Conservation (phyloP, 2,797 vertebrate genomes). For the Gastrophryne carolinensis region DNA sequence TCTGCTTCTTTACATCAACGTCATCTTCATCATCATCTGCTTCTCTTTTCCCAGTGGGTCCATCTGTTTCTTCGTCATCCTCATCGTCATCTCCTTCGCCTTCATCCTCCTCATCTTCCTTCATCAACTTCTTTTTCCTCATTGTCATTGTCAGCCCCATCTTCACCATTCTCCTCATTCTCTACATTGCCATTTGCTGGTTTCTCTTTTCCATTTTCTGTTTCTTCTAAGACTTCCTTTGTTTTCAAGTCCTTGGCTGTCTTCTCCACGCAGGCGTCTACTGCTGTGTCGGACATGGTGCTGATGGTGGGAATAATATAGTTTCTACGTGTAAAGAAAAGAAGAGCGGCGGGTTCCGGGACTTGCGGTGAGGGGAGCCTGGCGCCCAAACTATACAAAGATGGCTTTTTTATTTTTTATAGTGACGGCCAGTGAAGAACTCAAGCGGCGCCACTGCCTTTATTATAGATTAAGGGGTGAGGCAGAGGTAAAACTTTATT, state of each 20-base stretch:
- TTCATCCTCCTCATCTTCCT: constrained; percentile 80
- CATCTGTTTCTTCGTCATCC: constrained; percentile 84
- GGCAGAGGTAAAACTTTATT: too few relatives aligned
- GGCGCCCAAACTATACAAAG: constrained; percentile 71
- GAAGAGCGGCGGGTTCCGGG: constrained; percentile 1
- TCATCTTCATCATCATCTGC: constrained; percentile 87
- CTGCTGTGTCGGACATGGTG: constrained; percentile 74
- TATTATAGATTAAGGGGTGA: constrained; percentile 74
- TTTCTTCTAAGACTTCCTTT: constrained; percentile 87
- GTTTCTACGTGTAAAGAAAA: neutral
- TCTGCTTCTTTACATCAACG: constrained; percentile 88
- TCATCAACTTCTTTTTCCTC: constrained; percentile 90
- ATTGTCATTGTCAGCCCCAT: constrained; percentile 89
- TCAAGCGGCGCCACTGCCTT: constrained; percentile 72
- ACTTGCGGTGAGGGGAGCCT: constrained; percentile 11
- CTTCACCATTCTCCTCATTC: constrained; percentile 93
- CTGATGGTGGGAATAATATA: constrained; percentile 56
- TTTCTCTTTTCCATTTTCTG: constrained; percentile 88
- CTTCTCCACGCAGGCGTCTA: constrained; percentile 73
- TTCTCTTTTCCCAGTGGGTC: constrained; percentile 80
- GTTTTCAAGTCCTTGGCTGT: constrained; percentile 86
- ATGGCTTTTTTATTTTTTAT: constrained; percentile 66
- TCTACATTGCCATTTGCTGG: constrained; percentile 91
- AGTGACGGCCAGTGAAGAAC: constrained; percentile 67
- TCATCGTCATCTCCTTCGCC: constrained; percentile 77